These are phyloP conservation scores for Cordilura impudica DNA, from an alignment of 2,888 invertebrate genomes.

Conservation along the genomic window DNA sequence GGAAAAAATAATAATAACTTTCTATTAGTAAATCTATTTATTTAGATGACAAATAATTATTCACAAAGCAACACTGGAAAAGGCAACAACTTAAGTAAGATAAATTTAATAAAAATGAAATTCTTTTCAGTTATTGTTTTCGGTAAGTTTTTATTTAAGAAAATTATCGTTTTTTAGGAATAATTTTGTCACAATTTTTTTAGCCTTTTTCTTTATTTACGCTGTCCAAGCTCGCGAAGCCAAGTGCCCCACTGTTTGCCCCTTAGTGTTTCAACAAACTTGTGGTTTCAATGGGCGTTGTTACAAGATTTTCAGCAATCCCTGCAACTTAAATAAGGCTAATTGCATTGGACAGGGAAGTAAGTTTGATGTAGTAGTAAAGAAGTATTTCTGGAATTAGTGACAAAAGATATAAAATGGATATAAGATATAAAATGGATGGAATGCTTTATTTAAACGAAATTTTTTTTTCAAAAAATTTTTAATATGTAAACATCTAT, in stretches of 20 bases:
- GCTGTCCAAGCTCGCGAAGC: background rate
- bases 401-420: too few species aligned
- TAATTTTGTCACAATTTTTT: too few species aligned
- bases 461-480: too few species aligned
- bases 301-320: constrained; percentile 32
- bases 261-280: constrained; percentile 9
- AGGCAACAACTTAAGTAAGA: background rate
- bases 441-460: too few species aligned
- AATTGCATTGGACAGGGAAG: constrained; percentile 32
- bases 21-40: constrained; percentile 1
- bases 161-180: background rate
- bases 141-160: constrained; percentile 1
- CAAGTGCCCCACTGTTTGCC: constrained; percentile 35
- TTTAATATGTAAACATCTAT: too few species aligned
- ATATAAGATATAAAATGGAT: too few species aligned
- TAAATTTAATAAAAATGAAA: constrained; percentile 27
- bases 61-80: background rate
- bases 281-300: constrained; percentile 47
- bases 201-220: constrained; percentile 1
- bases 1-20: too few species aligned
- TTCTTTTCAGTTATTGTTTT: constrained; percentile 10
- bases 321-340: constrained; percentile 30
- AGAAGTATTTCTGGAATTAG: too few species aligned
- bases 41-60: background rate
- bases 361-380: constrained; percentile 5